A percentile compares a stretch with the other conserved stretches of the same genome.
Conservation (phyloP, 53 echinoderm and acorn worm genomes). For the Echinometra lucunter region DNA sequence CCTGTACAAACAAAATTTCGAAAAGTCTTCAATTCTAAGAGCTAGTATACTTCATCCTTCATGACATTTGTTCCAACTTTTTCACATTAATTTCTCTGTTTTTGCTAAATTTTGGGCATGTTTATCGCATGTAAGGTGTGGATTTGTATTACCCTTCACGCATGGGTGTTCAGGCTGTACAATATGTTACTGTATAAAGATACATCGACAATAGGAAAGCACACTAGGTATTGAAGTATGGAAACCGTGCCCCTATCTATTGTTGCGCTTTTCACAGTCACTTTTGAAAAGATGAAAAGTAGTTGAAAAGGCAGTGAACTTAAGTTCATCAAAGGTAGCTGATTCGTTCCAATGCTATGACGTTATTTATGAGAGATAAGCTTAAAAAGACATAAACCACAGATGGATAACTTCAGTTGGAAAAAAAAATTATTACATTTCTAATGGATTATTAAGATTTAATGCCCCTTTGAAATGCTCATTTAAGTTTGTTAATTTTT, state of each 20-base stretch:
- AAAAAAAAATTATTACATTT: not conserved
- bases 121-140: not conserved
- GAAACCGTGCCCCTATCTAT: slow-evolving; percentile 3
- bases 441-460: not conserved
- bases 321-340: not conserved
- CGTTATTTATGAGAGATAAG: not conserved
- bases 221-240: not conserved
- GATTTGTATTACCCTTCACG: not conserved
- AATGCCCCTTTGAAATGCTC: not conserved
- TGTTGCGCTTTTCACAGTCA: not conserved
- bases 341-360: not conserved
- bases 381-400: not conserved
- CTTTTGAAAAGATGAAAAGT: slow-evolving; percentile 36
- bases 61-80: slow-evolving; percentile 4
- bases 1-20: not conserved
- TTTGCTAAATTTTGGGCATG: slow-evolving; percentile 6
- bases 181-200: slow-evolving; percentile 36
- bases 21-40: not conserved
- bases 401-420: not conserved
- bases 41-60: not conserved
- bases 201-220: slow-evolving; percentile 10
- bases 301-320: slow-evolving; percentile 51
- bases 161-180: not conserved
- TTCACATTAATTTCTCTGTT: not conserved
- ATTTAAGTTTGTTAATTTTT: too few species aligned